These are phyloP conservation scores for Ornithoptera priamus DNA, from an alignment of 2,888 invertebrate genomes.

Conservation along the genomic window DNA sequence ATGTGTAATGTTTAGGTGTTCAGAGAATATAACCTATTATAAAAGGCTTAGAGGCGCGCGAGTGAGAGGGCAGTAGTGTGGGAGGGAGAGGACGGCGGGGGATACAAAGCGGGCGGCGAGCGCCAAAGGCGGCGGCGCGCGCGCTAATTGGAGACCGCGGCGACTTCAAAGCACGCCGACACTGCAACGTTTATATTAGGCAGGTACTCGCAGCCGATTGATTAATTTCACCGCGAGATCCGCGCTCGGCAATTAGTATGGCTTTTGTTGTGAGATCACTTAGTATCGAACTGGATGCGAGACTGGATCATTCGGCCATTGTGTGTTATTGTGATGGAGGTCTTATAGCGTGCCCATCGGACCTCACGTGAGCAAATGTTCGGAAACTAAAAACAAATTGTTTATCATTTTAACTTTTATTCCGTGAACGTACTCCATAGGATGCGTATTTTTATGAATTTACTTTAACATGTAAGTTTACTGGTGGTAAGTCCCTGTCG, in stretches of 20 bases:
- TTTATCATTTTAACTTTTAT: background rate
- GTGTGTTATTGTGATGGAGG: conserved; percentile 16
- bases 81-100: conserved; percentile 47
- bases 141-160: conserved; percentile 76
- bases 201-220: conserved; percentile 64
- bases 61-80: conserved; percentile 37
- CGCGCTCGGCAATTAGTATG: conserved; percentile 71
- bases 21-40: conserved; percentile 21
- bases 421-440: background rate
- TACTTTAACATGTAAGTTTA: background rate
- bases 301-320: conserved; percentile 15
- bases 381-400: background rate
- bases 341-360: conserved; percentile 8
- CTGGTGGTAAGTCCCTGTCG: too few relatives aligned
- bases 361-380: conserved; percentile 18
- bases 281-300: conserved; percentile 33
- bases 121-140: conserved; percentile 75
- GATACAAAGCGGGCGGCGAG: conserved; percentile 67
- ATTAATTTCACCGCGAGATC: conserved; percentile 73
- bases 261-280: conserved; percentile 59
- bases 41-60: conserved; percentile 31
- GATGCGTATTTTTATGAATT: background rate
- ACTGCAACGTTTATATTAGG: conserved; percentile 75
- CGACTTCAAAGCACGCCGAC: conserved; percentile 71
- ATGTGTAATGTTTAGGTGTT: background rate